These are phyloP conservation scores for Oscheius sp. DNA, from an alignment of 2,888 invertebrate genomes.

Conservation along the genomic window DNA sequence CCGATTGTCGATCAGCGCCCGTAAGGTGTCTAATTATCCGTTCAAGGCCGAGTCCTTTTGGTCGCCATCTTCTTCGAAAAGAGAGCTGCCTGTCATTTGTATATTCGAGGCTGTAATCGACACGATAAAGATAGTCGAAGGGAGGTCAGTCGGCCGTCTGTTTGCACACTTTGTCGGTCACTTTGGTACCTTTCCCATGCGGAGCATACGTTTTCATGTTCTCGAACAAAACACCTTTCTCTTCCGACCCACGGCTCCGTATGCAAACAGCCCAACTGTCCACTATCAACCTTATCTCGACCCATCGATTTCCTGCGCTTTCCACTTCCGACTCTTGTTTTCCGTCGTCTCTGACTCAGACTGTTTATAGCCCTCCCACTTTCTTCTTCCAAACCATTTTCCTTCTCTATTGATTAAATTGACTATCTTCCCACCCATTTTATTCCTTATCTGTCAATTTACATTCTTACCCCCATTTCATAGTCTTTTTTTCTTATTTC, in stretches of 20 bases:
- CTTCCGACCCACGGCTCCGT: background rate
- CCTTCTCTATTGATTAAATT: no score
- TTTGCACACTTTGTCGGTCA: slow-evolving; percentile 5
- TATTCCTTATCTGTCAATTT: background rate
- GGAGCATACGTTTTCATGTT: slow-evolving; percentile 14
- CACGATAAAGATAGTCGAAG: no score
- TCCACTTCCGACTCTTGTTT: slow-evolving; percentile 8
- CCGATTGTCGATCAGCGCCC: no score
- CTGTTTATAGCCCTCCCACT: background rate
- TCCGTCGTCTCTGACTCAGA: background rate
- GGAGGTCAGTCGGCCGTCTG: slow-evolving; percentile 13
- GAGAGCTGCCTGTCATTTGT: slow-evolving; percentile 13
- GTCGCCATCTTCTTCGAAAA: background rate
- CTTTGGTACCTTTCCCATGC: slow-evolving; percentile 17
- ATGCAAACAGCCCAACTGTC: slow-evolving; percentile 2
- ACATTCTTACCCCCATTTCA: background rate
- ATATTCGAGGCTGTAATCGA: slow-evolving; percentile 20
- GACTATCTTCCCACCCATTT: background rate
- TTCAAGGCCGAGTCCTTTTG: background rate
- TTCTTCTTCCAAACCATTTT: background rate
- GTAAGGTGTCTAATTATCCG: slow-evolving; percentile 22
- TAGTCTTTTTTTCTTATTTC: background rate
- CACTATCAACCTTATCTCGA: slow-evolving; percentile 15
- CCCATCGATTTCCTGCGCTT: slow-evolving; percentile 26
- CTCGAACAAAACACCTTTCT: background rate